Evolutionary conservation across 2,797 vertebrate species (phyloP).

Genomic region (Chromis chromis): DNA sequence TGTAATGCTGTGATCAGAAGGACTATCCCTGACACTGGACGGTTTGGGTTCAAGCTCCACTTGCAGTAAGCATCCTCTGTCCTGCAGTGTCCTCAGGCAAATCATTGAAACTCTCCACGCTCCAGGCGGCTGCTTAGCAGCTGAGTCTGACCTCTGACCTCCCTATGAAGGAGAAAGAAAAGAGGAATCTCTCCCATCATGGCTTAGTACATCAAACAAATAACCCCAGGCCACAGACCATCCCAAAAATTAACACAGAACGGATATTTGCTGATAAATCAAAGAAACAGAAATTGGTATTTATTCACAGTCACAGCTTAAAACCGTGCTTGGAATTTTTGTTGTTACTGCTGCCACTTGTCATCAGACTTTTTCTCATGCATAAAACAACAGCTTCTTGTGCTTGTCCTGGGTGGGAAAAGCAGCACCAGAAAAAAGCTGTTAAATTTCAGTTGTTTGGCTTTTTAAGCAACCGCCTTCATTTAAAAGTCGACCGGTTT

Average conservation of each 20-base stretch:
- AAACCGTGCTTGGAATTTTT: neutral
- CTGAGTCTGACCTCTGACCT: neutral
- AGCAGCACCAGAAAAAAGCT: too few relatives aligned
- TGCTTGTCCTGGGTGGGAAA: neutral
- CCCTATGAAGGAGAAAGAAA: too few relatives aligned
- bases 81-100: neutral
- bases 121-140: too few relatives aligned
- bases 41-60: too few relatives aligned
- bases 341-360: neutral
- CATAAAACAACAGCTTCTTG: neutral
- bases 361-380: neutral
- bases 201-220: too few relatives aligned
- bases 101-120: neutral
- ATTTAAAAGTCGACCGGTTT: too few relatives aligned
- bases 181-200: too few relatives aligned
- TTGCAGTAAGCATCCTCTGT: neutral
- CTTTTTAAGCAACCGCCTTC: neutral
- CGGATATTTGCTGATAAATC: constrained; percentile 19
- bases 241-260: constrained; percentile 15
- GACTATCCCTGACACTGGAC: neutral
- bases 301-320: neutral
- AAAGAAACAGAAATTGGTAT: constrained; percentile 2
- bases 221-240: too few relatives aligned
- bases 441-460: neutral
- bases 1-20: neutral